Evolutionary conservation across 1,140 invertebrate genomes (phyloP).

Genomic region (Zaprionus gabonicus): DNA sequence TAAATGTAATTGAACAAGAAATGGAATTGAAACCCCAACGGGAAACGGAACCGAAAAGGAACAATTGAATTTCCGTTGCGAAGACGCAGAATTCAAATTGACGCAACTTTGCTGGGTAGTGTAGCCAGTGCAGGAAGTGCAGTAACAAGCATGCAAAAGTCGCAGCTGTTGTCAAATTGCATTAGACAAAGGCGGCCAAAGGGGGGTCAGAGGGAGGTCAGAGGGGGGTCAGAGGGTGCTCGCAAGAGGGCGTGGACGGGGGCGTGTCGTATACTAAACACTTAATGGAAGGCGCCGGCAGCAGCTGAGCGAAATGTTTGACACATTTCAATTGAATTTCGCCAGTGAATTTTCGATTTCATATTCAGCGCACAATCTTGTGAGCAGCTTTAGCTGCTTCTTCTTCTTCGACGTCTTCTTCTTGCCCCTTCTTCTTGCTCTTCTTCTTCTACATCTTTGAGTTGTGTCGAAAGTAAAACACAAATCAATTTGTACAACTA

Average conservation of each 20-base stretch:
- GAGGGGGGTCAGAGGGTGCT: background rate
- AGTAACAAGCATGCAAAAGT: constrained; percentile 22
- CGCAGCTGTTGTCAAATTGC: constrained; percentile 31
- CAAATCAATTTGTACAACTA: constrained; percentile 72
- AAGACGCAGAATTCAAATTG: background rate
- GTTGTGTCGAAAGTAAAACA: constrained; percentile 55
- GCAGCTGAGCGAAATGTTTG: constrained; percentile 65
- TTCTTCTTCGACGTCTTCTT: constrained; percentile 18
- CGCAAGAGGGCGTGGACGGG: background rate
- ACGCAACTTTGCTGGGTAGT: constrained; percentile 16
- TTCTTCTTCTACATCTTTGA: constrained; percentile 21
- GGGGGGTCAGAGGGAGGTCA: background rate
- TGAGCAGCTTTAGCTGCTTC: background rate
- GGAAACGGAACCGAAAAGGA: background rate
- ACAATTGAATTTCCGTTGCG: background rate
- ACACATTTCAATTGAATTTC: constrained; percentile 76
- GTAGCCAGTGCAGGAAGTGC: background rate
- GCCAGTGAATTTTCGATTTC: constrained; percentile 25
- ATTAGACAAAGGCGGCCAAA: background rate
- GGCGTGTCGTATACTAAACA: constrained; percentile 14
- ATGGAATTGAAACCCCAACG: background rate
- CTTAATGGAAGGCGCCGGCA: constrained; percentile 29
- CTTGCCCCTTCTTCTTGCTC: background rate
- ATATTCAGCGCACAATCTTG: constrained; percentile 4
- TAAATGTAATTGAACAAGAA: background rate